Evolutionary conservation across 2,797 vertebrate genomes (phyloP), one percentile per base, ranked within the genome.

Genomic region (Squalus acanthias): DNA sequence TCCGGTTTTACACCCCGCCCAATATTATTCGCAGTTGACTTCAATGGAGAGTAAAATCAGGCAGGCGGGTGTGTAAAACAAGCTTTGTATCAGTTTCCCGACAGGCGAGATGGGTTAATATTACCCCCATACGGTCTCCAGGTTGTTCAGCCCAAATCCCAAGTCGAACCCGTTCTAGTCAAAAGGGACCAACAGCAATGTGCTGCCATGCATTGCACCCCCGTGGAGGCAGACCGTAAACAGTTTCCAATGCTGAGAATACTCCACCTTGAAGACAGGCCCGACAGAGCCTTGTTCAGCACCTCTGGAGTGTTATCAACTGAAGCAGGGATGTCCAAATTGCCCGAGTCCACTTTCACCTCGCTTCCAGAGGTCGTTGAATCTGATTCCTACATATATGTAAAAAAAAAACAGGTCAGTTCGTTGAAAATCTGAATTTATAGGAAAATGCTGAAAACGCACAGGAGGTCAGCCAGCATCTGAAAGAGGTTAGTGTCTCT

Each of bases 261-360:
- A 76, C 96, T 46, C 9, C 98, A 99, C 99, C 99, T 98, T 82
- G 99, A 99, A 57, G 99, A 99, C 96, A 99, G 98, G 97, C 98
- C 99, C 93, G 99, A 99, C 60, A 99, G 98, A 26, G 99, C 99
- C 97, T 99, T 98, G 97, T 99, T 99, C 60, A 99, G 98, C 96
- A 99, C 99, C 97, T 98, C 99, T 0, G 99, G 99, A 15, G 99
- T 99, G 97, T 99, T 99, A 46, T 99, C 99, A 0, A 98, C 96
- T 15, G 98, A 60, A 0, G 98, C 97, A 0, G 98, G 98, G 26
- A 97, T 97, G 0, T 98, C 98, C 0, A 98, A 7, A 65, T 5
- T 69, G 17, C n/a, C n/a, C 20, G 50, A 93, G 9, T 69, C 91
- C 24, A 22, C 22, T 26, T 67, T 93, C n/a, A 10, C n/a, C 20